A percentile compares a stretch with the other conserved stretches of the same genome.
phyloP scores from a whole-genome alignment of 1,140 invertebrate genomes.

The Pseudomyrmex gracilis region DNA sequence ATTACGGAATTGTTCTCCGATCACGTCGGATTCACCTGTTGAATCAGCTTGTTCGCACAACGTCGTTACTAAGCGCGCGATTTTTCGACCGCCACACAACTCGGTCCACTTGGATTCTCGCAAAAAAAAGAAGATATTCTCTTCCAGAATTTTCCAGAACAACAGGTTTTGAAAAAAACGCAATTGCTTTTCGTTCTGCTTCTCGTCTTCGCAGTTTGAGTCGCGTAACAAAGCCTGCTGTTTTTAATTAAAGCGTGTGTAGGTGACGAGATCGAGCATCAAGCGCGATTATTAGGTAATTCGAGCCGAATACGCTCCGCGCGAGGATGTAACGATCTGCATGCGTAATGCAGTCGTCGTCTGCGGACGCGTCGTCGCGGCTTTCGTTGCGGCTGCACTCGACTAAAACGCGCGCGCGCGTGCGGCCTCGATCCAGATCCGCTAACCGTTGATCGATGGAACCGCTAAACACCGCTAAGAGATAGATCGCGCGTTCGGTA shows the following conservation, averaged over 20 bases:
- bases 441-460: conserved; percentile 75
- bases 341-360: conserved; percentile 66
- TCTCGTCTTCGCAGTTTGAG: background rate
- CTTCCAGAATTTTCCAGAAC: background rate
- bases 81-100: too few relatives aligned
- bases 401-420: conserved; percentile 65
- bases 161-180: background rate
- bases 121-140: background rate
- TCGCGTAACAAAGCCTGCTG: background rate
- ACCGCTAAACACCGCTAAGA: conserved; percentile 73
- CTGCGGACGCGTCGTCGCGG: conserved; percentile 50
- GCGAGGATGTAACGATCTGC: conserved; percentile 70
- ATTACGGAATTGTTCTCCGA: too few relatives aligned
- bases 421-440: conserved; percentile 82
- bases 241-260: conserved; percentile 62
- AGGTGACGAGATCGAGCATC: conserved; percentile 68
- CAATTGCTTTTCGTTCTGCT: background rate
- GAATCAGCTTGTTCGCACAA: too few relatives aligned
- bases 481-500: background rate
- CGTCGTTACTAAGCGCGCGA: too few relatives aligned
- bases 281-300: conserved; percentile 72
- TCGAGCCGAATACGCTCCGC: conserved; percentile 57
- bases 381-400: conserved; percentile 74
- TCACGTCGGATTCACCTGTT: too few relatives aligned
- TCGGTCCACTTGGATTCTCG: background rate